Evolutionary conservation across 2,888 invertebrate genomes (phyloP).

Genomic region (Cosmorhoe ocellata): DNA sequence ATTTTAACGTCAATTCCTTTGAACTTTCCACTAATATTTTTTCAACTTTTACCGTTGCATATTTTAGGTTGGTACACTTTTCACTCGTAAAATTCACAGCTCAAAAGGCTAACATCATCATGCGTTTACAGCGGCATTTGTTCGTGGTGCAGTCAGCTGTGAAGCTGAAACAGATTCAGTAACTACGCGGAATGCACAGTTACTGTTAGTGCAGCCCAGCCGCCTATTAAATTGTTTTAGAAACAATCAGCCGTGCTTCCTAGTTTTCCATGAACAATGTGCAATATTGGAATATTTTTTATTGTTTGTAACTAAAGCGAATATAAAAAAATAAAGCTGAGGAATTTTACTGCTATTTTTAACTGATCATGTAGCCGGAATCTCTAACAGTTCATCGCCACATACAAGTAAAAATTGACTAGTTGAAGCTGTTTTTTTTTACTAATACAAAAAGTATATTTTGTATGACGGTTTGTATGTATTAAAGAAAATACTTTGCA

Average conservation of each 20-base stretch:
- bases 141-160: conserved; percentile 57
- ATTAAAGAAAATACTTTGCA: no score
- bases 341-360: conserved; percentile 9
- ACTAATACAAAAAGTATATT: no score
- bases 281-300: conserved; percentile 36
- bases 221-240: conserved; percentile 66
- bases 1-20: no score
- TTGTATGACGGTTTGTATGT: no score
- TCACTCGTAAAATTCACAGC: conserved; percentile 7
- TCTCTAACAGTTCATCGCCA: no score
- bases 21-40: no score
- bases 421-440: no score
- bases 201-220: conserved; percentile 58
- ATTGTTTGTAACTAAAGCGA: conserved; percentile 7
- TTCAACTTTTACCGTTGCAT: no score
- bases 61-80: background rate
- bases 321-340: no score
- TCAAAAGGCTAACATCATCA: conserved; percentile 25
- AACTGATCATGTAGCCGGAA: no score
- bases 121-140: conserved; percentile 57
- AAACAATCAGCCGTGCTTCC: conserved; percentile 51
- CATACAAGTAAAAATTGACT: no score
- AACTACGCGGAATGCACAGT: conserved; percentile 55
- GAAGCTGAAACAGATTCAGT: conserved; percentile 65
- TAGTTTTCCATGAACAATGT: conserved; percentile 50